Evolutionary conservation across 2,113 vertebrate species (phyloP), one percentile per base, ranked within the genome.

Genomic region (Sinosuthora webbiana): DNA sequence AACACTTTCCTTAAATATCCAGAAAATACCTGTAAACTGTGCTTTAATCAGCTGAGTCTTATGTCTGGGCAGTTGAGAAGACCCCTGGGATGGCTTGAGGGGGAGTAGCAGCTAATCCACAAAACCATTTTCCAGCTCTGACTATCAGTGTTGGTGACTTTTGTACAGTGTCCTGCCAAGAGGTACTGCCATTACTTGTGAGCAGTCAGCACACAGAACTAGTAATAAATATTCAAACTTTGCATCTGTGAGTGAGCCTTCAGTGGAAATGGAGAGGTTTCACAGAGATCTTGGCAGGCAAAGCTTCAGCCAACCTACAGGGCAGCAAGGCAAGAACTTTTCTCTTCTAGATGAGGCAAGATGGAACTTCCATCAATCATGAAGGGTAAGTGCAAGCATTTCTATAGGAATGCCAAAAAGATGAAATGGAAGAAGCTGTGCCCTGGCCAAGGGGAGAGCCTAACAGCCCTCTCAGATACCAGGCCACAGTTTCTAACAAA

Each of bases 61-160:
- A 13, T 60, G 21, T 59, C 73, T 85, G 57, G 30, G 25, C 39
- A 63, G 52, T 27, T 89, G 53, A 55, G 60, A 92, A 86, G 52
- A 65, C 41, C 68, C 17, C 24, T 89, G 77, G 50, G 35, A 73
- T 2, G 13, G 42, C 47, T 70, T 23, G n/a, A 82, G 21, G 44
- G 21, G 15, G 55, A 93, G 25, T 10, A 83, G 73, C 41, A 89
- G 52, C 17, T 92, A 95, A 94, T 81, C 70, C 62, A 55, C 62
- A 95, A 96, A 94, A 82, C 63, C 68, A 83, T 85, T 85, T 94
- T 65, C 45, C 13, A 35, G 17, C 50, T 74, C 80, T 92, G 79
- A 80, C 71, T 90, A 49, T 30, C 7, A 69, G 70, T 1, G 0
- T 17, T 68, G 59, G 31, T 74, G 65, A 91, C 62, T 65, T 88